Conservation (phyloP, 2,888 invertebrate genomes). For the Drosophila dives region DNA sequence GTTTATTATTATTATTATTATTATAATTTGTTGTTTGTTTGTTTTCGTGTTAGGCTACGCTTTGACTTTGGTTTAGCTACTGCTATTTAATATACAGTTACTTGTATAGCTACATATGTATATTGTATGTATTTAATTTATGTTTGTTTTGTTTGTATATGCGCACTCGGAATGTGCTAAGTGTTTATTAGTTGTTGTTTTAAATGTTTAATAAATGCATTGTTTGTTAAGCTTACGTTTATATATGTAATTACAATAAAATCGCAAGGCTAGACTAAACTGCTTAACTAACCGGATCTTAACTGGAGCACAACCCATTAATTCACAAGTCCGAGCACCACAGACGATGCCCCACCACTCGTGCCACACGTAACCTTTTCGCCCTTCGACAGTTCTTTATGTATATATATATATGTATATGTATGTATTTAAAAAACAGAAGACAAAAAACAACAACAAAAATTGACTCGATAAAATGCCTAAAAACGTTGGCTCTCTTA, state of each 20-base stretch:
- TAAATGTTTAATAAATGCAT: conserved; percentile 72
- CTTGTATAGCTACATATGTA: conserved; percentile 57
- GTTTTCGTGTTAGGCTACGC: conserved; percentile 29
- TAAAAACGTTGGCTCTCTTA: conserved; percentile 16
- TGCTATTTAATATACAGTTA: conserved; percentile 57
- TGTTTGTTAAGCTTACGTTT: conserved; percentile 74
- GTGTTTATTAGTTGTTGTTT: conserved; percentile 21
- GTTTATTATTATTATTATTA: conserved; percentile 8
- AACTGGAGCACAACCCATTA: conserved; percentile 54
- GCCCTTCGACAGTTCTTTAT: conserved; percentile 1
- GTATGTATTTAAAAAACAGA: conserved; percentile 1
- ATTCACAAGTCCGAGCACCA: conserved; percentile 24
- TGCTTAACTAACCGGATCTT: conserved; percentile 34
- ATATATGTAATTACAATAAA: conserved; percentile 60
- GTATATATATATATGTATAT: neutral
- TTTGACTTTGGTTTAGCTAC: conserved; percentile 59
- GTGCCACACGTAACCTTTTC: neutral
- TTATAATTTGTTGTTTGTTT: conserved; percentile 17
- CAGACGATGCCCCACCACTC: conserved; percentile 10
- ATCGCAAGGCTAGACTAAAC: conserved; percentile 54
- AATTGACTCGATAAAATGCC: conserved; percentile 46
- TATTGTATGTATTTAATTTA: conserved; percentile 38
- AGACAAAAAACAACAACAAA: conserved; percentile 12
- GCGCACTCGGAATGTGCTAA: conserved; percentile 41
- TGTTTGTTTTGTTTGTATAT: conserved; percentile 37